Evolutionary conservation across 1,140 invertebrate species (phyloP), one percentile per base, ranked within the genome.

Genomic region (Pomacea maculata): DNA sequence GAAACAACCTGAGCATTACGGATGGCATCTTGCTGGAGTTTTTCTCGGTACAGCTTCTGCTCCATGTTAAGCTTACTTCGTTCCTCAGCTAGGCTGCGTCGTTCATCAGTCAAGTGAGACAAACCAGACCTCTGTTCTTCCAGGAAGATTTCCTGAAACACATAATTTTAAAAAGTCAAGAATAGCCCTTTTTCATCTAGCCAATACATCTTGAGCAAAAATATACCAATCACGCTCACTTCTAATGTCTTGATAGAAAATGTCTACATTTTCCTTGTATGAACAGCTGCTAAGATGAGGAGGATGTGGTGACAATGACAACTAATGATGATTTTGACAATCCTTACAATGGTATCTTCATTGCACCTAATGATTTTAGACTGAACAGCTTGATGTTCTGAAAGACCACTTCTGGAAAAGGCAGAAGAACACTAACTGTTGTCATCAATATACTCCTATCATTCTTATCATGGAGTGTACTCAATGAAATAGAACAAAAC

Each of bases 31-130:
- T 88, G 84, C 55, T 89, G 82, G 14, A 86, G 72, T 45, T 87
- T 86, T 72, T 91, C 90, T 65, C 83, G 73, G 57, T 74, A 80
- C 64, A 88, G 76, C 75, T 88, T 87, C 82, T 88, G 88, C 34
- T 86, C 83, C n/a, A 89, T 80, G 17, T 84, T 86, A 61, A 90
- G 87, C 73, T 88, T 83, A 9, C 87, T 85, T 82, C 87, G 87
- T 81, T 91, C 90, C 80, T 91, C 90, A 1, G 89, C 87, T 71
- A 91, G 78, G 3, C 77, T 80, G 57, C 89, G 84, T n/a, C 90
- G 80, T 78, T 91, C 90, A 71, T 89, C 87, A 80, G 86, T 85
- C 65, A 90, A 76, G 81, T 90, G 87, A 55, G 82, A 79, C 71
- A 90, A 72, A n/a, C 85, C 83, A 17, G 83, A 79, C 52, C 84